Evolutionary conservation across 2,797 vertebrate genomes (phyloP).

Genomic region (Falco biarmicus): DNA sequence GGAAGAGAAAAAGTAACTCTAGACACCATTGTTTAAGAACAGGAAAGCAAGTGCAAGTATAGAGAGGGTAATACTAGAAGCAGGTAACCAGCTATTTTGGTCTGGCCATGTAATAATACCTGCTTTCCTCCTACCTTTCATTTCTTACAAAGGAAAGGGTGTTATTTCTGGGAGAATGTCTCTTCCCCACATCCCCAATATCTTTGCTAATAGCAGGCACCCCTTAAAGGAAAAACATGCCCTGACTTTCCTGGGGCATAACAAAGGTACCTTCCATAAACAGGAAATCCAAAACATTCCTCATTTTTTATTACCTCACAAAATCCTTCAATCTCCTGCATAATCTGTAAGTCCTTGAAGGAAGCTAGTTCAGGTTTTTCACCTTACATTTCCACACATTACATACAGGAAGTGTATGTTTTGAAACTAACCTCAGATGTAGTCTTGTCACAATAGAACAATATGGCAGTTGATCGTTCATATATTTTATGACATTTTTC

Average conservation of each 20-base stretch:
- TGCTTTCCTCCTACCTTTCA: background rate
- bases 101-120: background rate
- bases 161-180: background rate
- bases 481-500: slow-evolving; percentile 90
- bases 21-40: background rate
- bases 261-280: background rate
- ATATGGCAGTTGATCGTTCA: slow-evolving; percentile 87
- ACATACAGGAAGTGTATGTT: background rate
- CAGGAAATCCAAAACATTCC: background rate
- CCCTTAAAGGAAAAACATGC: background rate
- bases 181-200: background rate
- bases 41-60: background rate
- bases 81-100: background rate
- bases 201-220: background rate
- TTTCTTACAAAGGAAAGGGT: background rate
- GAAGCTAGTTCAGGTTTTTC: background rate
- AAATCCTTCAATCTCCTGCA: background rate
- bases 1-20: background rate
- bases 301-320: background rate
- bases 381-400: background rate
- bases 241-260: background rate
- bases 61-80: background rate
- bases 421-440: slow-evolving; percentile 79
- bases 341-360: background rate
- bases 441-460: slow-evolving; percentile 89